A percentile compares a stretch with the other conserved stretches of the same genome.
Evolutionary conservation across 2,888 invertebrate species (phyloP).

Genomic region (Aspidiotus rigidus): DNA sequence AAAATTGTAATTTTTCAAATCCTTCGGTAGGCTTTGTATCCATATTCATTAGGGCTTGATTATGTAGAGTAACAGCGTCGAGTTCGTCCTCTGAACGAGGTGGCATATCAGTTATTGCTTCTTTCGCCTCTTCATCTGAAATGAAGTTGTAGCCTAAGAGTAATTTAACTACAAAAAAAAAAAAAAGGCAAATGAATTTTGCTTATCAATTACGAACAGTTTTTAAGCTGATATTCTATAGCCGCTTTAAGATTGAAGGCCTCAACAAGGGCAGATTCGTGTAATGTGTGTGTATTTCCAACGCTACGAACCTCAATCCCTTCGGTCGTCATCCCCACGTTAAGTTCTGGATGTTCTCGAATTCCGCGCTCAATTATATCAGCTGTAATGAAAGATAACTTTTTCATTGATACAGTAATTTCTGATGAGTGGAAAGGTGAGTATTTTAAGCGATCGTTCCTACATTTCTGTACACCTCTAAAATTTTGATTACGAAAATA

Average conservation of each 20-base stretch:
- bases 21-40: constrained; percentile 82
- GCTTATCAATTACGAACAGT: constrained; percentile 48
- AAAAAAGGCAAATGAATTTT: background rate
- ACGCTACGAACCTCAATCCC: constrained; percentile 87
- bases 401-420: no score
- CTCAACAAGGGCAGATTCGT: constrained; percentile 93
- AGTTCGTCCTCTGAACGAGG: constrained; percentile 92
- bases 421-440: no score
- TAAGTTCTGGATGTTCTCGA: constrained; percentile 90
- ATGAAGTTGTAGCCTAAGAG: constrained; percentile 3
- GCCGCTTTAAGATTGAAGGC: constrained; percentile 98
- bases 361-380: constrained; percentile 95
- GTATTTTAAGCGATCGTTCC: no score
- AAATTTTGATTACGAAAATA: no score
- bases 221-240: constrained; percentile 88
- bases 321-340: constrained; percentile 94
- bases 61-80: constrained; percentile 95
- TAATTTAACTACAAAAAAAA: background rate
- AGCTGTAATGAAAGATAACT: constrained; percentile 43
- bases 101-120: constrained; percentile 80
- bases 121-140: constrained; percentile 69
- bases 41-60: constrained; percentile 87
- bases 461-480: no score
- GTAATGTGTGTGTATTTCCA: constrained; percentile 85
- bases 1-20: constrained; percentile 87